Conservation (phyloP, 2,113 vertebrate species). For the Patagioenas fasciata region DNA sequence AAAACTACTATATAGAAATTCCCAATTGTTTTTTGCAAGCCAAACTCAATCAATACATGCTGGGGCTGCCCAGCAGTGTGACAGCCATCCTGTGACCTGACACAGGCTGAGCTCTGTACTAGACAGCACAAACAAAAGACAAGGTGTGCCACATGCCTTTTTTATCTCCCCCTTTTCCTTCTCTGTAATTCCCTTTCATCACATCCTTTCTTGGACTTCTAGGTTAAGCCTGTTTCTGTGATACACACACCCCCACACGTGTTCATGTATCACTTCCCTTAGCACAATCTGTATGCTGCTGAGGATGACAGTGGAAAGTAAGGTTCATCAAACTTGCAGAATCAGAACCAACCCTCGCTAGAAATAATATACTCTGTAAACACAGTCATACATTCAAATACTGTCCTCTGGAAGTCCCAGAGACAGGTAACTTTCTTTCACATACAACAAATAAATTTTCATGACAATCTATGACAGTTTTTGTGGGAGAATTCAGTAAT, state of each 20-base stretch:
- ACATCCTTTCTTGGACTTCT: background rate
- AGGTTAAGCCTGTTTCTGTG: background rate
- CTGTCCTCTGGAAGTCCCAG: background rate
- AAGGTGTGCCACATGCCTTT: background rate
- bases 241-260: accelerated
- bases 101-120: background rate
- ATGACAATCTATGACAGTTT: background rate
- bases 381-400: background rate
- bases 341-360: background rate
- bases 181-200: background rate
- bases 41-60: background rate
- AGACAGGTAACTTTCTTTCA: background rate
- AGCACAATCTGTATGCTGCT: background rate
- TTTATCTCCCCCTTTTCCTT: background rate
- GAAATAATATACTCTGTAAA: background rate
- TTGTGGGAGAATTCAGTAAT: background rate
- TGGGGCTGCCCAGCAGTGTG: background rate
- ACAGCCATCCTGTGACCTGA: background rate
- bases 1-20: background rate
- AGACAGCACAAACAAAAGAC: background rate
- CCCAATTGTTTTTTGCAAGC: background rate
- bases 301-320: background rate
- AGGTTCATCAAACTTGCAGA: background rate
- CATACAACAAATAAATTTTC: background rate
- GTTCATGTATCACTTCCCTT: accelerated